Conservation (phyloP, 2,888 invertebrate genomes). For the Glaucopsyche alexis region DNA sequence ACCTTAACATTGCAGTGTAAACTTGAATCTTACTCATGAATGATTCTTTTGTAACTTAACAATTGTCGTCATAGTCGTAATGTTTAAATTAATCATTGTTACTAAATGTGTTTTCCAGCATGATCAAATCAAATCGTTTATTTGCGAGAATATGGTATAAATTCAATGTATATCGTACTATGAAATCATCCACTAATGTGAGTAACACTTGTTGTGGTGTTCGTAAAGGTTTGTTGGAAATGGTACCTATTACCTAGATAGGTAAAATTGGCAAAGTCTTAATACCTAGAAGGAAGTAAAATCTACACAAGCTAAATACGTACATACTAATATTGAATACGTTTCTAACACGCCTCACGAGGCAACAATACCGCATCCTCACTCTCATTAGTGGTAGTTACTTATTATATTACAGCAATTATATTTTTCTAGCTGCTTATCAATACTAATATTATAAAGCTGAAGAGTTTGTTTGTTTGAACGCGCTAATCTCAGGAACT, state of each 20-base stretch:
- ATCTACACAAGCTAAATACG: too few relatives aligned
- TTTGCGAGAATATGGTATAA: too few relatives aligned
- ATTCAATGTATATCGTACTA: background rate
- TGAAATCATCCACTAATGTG: too few relatives aligned
- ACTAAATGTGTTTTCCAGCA: background rate
- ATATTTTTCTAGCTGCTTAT: background rate
- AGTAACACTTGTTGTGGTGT: too few relatives aligned
- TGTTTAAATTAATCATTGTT: background rate
- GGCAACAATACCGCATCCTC: background rate
- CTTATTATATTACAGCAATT: background rate
- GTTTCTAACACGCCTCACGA: background rate
- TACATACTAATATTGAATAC: background rate
- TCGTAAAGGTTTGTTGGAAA: too few relatives aligned
- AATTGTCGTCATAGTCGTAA: background rate
- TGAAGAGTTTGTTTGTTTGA: too few relatives aligned
- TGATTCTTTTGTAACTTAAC: background rate
- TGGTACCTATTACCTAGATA: too few relatives aligned
- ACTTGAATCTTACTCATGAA: conserved; percentile 10
- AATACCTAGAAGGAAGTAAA: too few relatives aligned
- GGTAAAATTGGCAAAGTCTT: too few relatives aligned
- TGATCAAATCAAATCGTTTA: background rate
- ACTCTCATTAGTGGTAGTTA: background rate
- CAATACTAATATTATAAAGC: too few relatives aligned
- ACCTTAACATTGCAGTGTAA: background rate
- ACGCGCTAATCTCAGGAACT: too few relatives aligned